phyloP scores from a whole-genome alignment of 2,888 invertebrate species.

The Dynastes hyllus region DNA sequence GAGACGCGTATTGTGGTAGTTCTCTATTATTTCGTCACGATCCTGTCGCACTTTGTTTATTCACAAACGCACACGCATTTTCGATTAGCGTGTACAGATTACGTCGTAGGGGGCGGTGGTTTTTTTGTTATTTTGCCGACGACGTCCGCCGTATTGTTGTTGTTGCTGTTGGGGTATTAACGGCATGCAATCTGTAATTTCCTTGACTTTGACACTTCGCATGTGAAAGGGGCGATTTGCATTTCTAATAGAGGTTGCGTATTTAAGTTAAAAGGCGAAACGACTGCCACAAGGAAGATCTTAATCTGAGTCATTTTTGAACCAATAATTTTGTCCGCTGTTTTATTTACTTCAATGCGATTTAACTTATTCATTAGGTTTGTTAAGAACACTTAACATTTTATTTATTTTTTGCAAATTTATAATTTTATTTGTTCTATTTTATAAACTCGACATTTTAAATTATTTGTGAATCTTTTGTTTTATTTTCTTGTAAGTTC shows the following conservation, averaged over 20 bases:
- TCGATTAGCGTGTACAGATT: slow-evolving; percentile 23
- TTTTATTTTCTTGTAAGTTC: too few species aligned
- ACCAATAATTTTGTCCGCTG: too few species aligned
- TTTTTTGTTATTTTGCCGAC: neutral
- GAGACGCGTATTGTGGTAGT: slow-evolving; percentile 10
- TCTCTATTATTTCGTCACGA: slow-evolving; percentile 53
- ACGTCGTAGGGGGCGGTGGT: slow-evolving; percentile 1
- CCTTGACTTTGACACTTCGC: slow-evolving; percentile 4
- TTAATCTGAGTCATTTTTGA: too few species aligned
- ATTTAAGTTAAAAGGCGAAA: too few species aligned
- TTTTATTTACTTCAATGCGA: too few species aligned
- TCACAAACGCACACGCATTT: slow-evolving; percentile 23
- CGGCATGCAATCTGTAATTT: neutral
- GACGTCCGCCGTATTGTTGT: neutral
- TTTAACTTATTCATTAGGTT: too few species aligned
- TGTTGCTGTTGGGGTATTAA: neutral
- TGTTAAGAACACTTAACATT: too few species aligned
- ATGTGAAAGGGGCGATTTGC: neutral
- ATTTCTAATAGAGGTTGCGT: neutral
- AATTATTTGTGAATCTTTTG: too few species aligned
- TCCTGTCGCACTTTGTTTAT: slow-evolving; percentile 26
- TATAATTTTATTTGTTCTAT: too few species aligned
- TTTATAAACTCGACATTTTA: too few species aligned
- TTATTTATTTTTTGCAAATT: too few species aligned
- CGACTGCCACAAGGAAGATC: too few species aligned